phyloP scores from a whole-genome alignment of 2,888 invertebrate genomes.

The Ophion slaviceki region DNA sequence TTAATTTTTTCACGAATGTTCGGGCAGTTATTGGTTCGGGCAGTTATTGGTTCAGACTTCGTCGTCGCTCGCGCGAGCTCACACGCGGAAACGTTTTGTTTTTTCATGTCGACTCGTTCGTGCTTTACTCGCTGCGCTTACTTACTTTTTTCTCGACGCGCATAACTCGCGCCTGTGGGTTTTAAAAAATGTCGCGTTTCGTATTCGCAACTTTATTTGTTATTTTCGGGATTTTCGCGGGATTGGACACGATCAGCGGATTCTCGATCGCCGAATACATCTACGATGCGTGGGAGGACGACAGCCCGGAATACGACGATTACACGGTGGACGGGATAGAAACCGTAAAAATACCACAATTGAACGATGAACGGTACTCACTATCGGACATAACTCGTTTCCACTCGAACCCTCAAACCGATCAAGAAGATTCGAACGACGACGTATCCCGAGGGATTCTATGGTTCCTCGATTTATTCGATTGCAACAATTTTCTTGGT shows the following conservation, averaged over 20 bases:
- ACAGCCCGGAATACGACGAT: background rate
- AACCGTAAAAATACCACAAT: background rate
- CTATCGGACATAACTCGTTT: background rate
- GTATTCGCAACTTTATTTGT: constrained; percentile 2
- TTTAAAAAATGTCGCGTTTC: background rate
- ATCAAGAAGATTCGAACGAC: constrained; percentile 6
- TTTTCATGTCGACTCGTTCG: background rate
- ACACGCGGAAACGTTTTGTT: background rate
- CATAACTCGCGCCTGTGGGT: background rate
- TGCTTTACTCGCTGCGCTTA: no score
- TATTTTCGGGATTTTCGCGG: constrained; percentile 18
- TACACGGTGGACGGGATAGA: background rate
- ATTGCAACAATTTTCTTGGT: constrained; percentile 68
- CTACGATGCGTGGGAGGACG: background rate
- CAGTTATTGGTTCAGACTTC: background rate
- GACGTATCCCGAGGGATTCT: constrained; percentile 58
- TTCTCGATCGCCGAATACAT: constrained; percentile 1
- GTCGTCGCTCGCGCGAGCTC: background rate
- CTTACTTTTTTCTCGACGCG: background rate
- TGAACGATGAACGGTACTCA: background rate
- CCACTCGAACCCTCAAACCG: no score
- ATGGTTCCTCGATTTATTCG: constrained; percentile 66
- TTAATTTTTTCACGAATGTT: background rate
- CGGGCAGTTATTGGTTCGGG: background rate
- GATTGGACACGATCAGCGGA: constrained; percentile 3